A percentile compares a stretch with the other conserved stretches of the same genome.
Evolutionary conservation across 2,113 vertebrate species (phyloP).

Genomic region (Ariopsis seemanni): DNA sequence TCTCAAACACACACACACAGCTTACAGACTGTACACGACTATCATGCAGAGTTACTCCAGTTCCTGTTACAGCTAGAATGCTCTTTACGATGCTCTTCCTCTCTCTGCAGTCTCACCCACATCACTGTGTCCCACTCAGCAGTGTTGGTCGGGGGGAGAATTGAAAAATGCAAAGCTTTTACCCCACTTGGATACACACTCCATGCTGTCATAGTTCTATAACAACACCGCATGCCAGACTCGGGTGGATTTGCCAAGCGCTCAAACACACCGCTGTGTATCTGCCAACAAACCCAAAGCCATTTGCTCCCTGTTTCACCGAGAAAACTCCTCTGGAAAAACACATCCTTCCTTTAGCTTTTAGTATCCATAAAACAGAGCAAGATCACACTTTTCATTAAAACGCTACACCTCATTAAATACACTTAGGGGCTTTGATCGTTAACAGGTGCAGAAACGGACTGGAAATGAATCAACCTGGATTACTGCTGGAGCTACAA

Average conservation of each 20-base stretch:
- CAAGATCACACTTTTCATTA: background rate
- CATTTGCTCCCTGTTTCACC: background rate
- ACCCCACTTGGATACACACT: slow-evolving; percentile 1
- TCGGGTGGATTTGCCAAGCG: slow-evolving; percentile 9
- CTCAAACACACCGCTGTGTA: background rate
- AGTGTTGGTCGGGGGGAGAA: background rate
- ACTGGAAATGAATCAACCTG: background rate
- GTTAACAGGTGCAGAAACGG: background rate
- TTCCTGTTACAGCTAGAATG: background rate
- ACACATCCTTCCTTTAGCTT: background rate
- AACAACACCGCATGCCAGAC: slow-evolving; percentile 15
- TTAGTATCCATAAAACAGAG: background rate
- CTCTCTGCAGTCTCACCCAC: background rate
- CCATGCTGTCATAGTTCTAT: background rate
- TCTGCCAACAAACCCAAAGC: background rate
- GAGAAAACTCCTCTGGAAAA: background rate
- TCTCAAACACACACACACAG: background rate
- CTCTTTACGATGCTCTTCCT: background rate
- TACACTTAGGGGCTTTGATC: background rate
- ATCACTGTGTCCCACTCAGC: background rate
- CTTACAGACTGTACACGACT: background rate
- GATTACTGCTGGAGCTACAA: no score
- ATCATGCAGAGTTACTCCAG: background rate
- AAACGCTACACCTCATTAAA: background rate
- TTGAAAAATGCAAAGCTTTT: background rate